phyloP scores from a whole-genome alignment of 2,888 invertebrate species.

The Oligia strigilis region DNA sequence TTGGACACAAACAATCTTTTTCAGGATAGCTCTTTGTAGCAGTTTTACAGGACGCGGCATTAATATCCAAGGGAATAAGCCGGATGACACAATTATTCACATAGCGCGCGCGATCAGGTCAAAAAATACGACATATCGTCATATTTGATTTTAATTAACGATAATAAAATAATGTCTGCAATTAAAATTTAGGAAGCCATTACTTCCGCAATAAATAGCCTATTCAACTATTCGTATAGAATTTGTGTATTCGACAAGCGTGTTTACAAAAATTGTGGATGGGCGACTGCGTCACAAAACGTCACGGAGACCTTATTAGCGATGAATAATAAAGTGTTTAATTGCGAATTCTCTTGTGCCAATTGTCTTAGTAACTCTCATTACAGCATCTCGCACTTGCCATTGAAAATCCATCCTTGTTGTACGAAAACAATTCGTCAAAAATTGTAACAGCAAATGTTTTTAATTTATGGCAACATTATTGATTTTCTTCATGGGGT shows the following conservation, averaged over 20 bases:
- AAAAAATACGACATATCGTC: conserved; percentile 69
- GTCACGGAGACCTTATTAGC: conserved; percentile 76
- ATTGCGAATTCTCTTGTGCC: conserved; percentile 75
- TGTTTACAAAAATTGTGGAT: conserved; percentile 90
- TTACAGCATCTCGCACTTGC: conserved; percentile 65
- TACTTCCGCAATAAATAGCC: conserved; percentile 91
- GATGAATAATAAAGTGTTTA: conserved; percentile 76
- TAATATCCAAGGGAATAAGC: conserved; percentile 77
- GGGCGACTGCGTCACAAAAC: conserved; percentile 81
- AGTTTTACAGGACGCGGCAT: conserved; percentile 83
- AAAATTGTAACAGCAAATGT: conserved; percentile 77
- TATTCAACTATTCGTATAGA: conserved; percentile 86
- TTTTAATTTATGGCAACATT: conserved; percentile 86
- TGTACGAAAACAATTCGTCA: conserved; percentile 76
- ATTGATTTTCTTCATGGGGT: conserved; percentile 79
- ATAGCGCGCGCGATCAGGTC: conserved; percentile 71
- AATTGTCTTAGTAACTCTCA: conserved; percentile 66
- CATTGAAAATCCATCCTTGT: conserved; percentile 83
- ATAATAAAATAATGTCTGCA: conserved; percentile 83
- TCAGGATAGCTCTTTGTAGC: conserved; percentile 83
- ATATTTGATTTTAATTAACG: conserved; percentile 77
- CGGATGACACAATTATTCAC: conserved; percentile 82
- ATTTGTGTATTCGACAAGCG: conserved; percentile 90
- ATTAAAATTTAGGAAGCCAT: conserved; percentile 91
- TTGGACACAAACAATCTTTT: conserved; percentile 73